Percentiles rank a stretch among this genome's conserved stretches.
Conservation (phyloP, 1,140 invertebrate genomes). For the Plectus sambesii region DNA sequence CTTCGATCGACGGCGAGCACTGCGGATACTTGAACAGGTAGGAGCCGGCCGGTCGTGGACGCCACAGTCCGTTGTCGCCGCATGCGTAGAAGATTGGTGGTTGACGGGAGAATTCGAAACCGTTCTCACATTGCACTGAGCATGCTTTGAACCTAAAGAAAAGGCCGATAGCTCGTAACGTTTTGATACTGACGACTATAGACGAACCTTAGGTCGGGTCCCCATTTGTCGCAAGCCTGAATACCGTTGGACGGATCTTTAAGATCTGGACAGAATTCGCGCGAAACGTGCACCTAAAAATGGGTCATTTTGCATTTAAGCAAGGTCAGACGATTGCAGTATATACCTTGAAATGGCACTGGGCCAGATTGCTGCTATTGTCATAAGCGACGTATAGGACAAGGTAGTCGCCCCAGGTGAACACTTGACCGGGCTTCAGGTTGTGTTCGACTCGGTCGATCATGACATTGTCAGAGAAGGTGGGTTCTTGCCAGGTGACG, state of each 20-base stretch:
- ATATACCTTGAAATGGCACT: slow-evolving; percentile 84
- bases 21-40: slow-evolving; percentile 39
- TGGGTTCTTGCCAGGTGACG: slow-evolving; percentile 86
- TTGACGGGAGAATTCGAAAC: slow-evolving; percentile 72
- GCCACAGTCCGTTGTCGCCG: slow-evolving; percentile 87
- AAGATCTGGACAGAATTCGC: slow-evolving; percentile 75
- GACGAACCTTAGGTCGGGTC: slow-evolving; percentile 83
- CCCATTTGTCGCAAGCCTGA: slow-evolving; percentile 86
- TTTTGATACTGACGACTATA: background rate
- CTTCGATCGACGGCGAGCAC: slow-evolving; percentile 27
- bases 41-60: slow-evolving; percentile 67
- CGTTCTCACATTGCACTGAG: slow-evolving; percentile 69
- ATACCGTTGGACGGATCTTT: slow-evolving; percentile 74
- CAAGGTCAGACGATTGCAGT: slow-evolving; percentile 58
- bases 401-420: slow-evolving; percentile 80
- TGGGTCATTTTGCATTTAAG: background rate
- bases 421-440: slow-evolving; percentile 73
- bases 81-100: slow-evolving; percentile 90
- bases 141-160: slow-evolving; percentile 52
- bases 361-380: slow-evolving; percentile 73
- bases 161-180: background rate
- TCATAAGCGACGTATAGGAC: slow-evolving; percentile 86
- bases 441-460: slow-evolving; percentile 71
- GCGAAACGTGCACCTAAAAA: slow-evolving; percentile 49
- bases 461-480: slow-evolving; percentile 68